Conservation (phyloP, 1,140 invertebrate genomes). For the Hypothenemus hampei region DNA sequence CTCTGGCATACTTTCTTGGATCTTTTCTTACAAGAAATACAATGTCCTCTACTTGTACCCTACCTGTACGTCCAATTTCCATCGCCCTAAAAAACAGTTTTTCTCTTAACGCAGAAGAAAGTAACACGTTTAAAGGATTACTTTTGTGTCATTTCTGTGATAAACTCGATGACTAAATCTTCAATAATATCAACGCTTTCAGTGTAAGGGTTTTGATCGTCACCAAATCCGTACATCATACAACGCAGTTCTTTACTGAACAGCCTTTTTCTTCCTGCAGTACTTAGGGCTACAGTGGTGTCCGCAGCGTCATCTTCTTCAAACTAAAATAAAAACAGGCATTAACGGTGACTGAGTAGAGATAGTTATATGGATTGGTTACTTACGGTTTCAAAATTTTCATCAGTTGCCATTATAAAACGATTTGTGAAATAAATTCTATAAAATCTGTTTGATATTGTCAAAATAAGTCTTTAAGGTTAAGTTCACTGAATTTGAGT, state of each 20-base stretch:
- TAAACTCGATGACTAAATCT: constrained; percentile 97
- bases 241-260: constrained; percentile 91
- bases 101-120: constrained; percentile 2
- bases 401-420: constrained; percentile 18
- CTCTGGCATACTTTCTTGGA: constrained; percentile 92
- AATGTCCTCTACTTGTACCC: constrained; percentile 97
- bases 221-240: constrained; percentile 99
- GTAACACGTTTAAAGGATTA: constrained; percentile 46
- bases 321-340: constrained; percentile 42
- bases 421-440: not conserved
- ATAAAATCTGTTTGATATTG: too few species aligned
- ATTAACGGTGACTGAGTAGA: not conserved
- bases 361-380: not conserved
- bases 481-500: too few species aligned
- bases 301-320: constrained; percentile 64
- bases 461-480: too few species aligned
- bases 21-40: constrained; percentile 98
- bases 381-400: constrained; percentile 21
- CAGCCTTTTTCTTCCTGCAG: constrained; percentile 70
- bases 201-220: constrained; percentile 98
- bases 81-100: constrained; percentile 68
- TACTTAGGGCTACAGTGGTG: constrained; percentile 55
- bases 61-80: constrained; percentile 91
- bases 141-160: constrained; percentile 87
- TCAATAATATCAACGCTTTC: constrained; percentile 97